Percentiles rank a stretch among this genome's conserved stretches.
phyloP scores from a whole-genome alignment of 1,140 invertebrate species.

The Gonatopus flavifemur region DNA sequence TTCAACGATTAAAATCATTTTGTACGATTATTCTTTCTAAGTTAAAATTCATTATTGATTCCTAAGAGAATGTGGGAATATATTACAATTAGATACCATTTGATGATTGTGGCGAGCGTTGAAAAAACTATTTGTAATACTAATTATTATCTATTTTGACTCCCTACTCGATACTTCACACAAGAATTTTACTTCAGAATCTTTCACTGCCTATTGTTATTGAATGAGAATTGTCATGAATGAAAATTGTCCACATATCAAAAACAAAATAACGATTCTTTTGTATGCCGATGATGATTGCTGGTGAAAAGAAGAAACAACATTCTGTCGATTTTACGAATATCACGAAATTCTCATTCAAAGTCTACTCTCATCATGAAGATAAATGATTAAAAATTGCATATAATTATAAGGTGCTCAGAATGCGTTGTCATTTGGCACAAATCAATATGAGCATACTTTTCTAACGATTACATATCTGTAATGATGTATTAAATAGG shows the following conservation, averaged over 20 bases:
- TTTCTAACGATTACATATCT: conserved; percentile 46
- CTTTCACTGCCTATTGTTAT: neutral
- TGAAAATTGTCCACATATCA: neutral
- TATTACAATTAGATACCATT: neutral
- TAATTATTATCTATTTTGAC: no score
- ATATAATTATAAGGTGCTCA: conserved; percentile 14
- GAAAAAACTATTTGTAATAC: neutral
- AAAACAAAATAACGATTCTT: neutral
- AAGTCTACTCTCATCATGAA: conserved; percentile 34
- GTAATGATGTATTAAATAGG: conserved; percentile 32
- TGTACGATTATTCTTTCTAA: no score
- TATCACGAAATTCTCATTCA: conserved; percentile 21
- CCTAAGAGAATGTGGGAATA: no score
- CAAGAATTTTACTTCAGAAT: neutral
- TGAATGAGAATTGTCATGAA: neutral
- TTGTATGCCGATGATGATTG: neutral
- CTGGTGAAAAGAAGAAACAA: neutral
- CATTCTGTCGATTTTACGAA: neutral
- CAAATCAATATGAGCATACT: conserved; percentile 31
- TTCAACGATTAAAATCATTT: no score
- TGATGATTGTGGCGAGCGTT: neutral
- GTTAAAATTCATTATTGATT: no score
- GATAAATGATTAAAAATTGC: conserved; percentile 19
- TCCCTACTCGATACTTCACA: no score
- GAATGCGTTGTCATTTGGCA: conserved; percentile 18